phyloP scores from a whole-genome alignment of 2,113 vertebrate genomes.

The Xenus cinereus region DNA sequence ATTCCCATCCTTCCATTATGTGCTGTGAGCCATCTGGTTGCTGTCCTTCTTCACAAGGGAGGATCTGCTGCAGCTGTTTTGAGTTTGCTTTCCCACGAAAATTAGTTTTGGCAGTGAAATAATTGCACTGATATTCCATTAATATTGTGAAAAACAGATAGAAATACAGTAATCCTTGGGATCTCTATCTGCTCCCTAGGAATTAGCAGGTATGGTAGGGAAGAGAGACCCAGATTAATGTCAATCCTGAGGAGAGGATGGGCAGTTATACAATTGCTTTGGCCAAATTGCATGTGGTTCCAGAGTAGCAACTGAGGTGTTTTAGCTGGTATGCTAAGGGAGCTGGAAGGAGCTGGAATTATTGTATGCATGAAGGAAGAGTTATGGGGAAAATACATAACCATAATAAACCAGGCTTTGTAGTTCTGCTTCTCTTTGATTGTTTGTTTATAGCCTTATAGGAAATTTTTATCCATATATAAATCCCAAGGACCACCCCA shows the following conservation, averaged over 20 bases:
- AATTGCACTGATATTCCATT: not conserved
- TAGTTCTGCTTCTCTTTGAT: not conserved
- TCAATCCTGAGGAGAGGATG: not conserved
- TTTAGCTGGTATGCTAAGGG: not conserved
- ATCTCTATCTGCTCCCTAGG: not conserved
- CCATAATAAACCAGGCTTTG: not conserved
- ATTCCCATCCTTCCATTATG: conserved; percentile 3
- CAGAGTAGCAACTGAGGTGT: not conserved
- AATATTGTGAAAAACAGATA: not conserved
- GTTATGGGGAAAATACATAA: not conserved
- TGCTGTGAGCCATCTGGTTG: not conserved
- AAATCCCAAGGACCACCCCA: not conserved
- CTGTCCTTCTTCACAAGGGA: not conserved
- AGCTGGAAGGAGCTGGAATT: not conserved
- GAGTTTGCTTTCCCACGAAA: not conserved
- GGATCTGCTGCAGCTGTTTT: not conserved
- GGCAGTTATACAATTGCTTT: not conserved
- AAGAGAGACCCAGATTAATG: not conserved
- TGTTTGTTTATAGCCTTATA: not conserved
- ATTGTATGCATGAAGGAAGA: not conserved
- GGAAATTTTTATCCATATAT: not conserved
- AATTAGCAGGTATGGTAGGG: not conserved
- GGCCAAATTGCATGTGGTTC: not conserved
- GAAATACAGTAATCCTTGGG: not conserved
- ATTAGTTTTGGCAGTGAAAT: not conserved